Percentiles rank a stretch among this genome's conserved stretches.
Evolutionary conservation across 2,888 invertebrate genomes (phyloP).

Genomic region (Harpagoxenus sublaevis): DNA sequence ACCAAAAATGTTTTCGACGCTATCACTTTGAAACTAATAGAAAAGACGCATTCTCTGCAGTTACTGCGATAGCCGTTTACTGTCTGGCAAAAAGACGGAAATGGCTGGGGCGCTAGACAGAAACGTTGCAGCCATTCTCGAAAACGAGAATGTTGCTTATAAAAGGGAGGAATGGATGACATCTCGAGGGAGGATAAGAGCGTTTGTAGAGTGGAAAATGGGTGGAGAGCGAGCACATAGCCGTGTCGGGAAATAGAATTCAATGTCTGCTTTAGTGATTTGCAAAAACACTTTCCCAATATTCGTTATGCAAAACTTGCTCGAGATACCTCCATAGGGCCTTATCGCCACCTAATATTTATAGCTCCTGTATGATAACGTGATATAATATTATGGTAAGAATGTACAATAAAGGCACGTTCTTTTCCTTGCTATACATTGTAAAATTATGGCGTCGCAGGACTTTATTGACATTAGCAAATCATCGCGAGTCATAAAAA

Average conservation of each 20-base stretch:
- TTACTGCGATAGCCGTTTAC: slow-evolving; percentile 52
- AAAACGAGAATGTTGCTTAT: slow-evolving; percentile 55
- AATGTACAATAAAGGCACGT: not conserved
- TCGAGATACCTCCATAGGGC: not conserved
- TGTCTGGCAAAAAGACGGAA: slow-evolving; percentile 42
- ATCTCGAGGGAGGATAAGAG: slow-evolving; percentile 52
- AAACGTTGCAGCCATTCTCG: slow-evolving; percentile 48
- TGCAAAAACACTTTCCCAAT: slow-evolving; percentile 54
- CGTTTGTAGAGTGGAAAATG: slow-evolving; percentile 53
- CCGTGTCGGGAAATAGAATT: slow-evolving; percentile 50
- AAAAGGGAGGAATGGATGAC: slow-evolving; percentile 56
- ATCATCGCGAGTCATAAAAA: slow-evolving; percentile 23
- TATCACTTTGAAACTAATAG: slow-evolving; percentile 37
- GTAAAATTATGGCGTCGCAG: slow-evolving; percentile 14
- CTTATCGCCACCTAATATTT: slow-evolving; percentile 20
- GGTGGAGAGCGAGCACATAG: slow-evolving; percentile 31
- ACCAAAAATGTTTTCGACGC: not conserved
- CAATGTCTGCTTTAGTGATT: slow-evolving; percentile 56
- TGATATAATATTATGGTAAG: slow-evolving; percentile 25
- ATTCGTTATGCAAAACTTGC: slow-evolving; percentile 30
- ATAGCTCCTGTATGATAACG: slow-evolving; percentile 7
- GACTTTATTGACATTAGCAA: slow-evolving; percentile 18
- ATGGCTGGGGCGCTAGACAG: slow-evolving; percentile 38
- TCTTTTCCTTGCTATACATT: not conserved
- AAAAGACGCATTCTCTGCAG: slow-evolving; percentile 34